These are phyloP conservation scores for Paramuricea clavata DNA, from an alignment of 92 coral and sea anemone genomes.

Conservation along the genomic window DNA sequence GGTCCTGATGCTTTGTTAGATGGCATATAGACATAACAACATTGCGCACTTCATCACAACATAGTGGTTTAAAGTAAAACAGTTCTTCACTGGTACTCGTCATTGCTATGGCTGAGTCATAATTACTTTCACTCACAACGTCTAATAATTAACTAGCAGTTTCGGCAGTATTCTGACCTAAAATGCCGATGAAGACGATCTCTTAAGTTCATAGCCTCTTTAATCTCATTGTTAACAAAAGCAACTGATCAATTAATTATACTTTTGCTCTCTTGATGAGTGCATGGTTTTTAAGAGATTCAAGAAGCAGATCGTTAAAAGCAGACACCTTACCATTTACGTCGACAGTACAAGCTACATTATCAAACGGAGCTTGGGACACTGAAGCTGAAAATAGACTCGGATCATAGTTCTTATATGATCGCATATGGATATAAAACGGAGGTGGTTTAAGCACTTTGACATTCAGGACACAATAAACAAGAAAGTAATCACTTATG, in stretches of 20 bases:
- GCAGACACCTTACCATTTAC: background rate
- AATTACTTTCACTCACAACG: too few species aligned
- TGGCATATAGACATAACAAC: too few species aligned
- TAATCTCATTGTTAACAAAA: background rate
- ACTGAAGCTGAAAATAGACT: background rate
- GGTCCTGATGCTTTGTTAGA: too few species aligned
- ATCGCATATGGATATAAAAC: background rate
- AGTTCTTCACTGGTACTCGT: too few species aligned
- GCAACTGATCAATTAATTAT: background rate
- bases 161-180: too few species aligned
- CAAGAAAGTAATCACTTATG: background rate
- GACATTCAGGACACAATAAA: background rate
- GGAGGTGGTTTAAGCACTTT: background rate
- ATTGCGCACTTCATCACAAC: too few species aligned
- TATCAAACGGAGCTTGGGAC: slow-evolving; percentile 9
- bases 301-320: background rate
- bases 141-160: too few species aligned
- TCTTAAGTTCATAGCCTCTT: background rate
- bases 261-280: background rate
- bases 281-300: background rate
- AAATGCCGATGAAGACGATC: too few species aligned
- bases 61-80: too few species aligned
- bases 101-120: too few species aligned
- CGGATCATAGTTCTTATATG: background rate
- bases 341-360: background rate